These are phyloP conservation scores for Chrysotoxum bicinctum DNA, from an alignment of 2,888 invertebrate genomes.

Conservation along the genomic window DNA sequence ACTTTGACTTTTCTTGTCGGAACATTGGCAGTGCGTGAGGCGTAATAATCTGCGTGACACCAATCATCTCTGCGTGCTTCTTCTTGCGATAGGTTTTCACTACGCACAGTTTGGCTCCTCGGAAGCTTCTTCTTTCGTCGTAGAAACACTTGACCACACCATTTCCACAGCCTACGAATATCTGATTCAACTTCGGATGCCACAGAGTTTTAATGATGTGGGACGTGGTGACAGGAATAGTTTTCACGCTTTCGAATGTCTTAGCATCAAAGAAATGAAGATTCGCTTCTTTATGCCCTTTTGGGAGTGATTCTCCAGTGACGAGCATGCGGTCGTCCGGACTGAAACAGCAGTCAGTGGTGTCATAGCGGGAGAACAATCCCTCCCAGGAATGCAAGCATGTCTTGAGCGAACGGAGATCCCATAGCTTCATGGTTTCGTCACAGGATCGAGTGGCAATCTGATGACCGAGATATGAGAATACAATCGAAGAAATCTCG, in stretches of 20 bases:
- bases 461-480: constrained; percentile 88
- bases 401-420: constrained; percentile 90
- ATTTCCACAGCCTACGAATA: constrained; percentile 95
- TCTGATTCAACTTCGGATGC: constrained; percentile 99
- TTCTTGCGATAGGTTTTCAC: constrained; percentile 90
- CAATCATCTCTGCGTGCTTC: constrained; percentile 92
- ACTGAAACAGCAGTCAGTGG: constrained; percentile 89
- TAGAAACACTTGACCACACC: constrained; percentile 95
- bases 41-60: constrained; percentile 96
- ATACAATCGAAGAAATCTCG: constrained; percentile 92
- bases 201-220: constrained; percentile 94
- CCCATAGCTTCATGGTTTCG: constrained; percentile 97
- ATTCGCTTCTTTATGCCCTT: constrained; percentile 85
- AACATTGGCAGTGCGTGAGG: constrained; percentile 98
- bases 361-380: constrained; percentile 92
- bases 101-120: constrained; percentile 95
- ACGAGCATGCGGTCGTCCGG: constrained; percentile 95
- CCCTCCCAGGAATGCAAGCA: constrained; percentile 87
- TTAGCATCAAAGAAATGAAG: constrained; percentile 91
- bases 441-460: constrained; percentile 93
- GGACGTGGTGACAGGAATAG: constrained; percentile 89
- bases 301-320: constrained; percentile 92
- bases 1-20: constrained; percentile 93
- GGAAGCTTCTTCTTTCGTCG: constrained; percentile 91
- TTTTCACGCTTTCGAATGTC: constrained; percentile 88